These are phyloP conservation scores for Pocillopora verrucosa DNA, from an alignment of 64 coral and sea anemone species.

Conservation along the genomic window DNA sequence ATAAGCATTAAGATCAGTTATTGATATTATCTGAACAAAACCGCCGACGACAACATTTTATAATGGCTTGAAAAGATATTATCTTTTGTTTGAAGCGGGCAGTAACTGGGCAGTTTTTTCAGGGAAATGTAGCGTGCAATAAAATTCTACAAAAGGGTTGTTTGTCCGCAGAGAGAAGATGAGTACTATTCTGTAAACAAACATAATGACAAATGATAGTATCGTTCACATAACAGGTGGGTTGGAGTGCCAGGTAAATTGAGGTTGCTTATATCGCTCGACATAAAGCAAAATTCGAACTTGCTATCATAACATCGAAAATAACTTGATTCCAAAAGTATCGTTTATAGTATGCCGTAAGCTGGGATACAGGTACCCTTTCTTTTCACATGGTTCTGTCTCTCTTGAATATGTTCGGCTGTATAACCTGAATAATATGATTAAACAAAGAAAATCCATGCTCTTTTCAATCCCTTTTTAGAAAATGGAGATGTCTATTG, in stretches of 20 bases:
- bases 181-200: background rate
- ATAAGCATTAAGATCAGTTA: background rate
- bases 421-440: constrained; percentile 25
- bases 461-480: background rate
- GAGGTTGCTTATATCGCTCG: background rate
- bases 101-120: background rate
- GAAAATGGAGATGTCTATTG: background rate
- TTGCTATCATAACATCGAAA: too few species aligned
- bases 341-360: background rate
- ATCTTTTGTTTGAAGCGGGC: background rate
- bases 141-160: background rate
- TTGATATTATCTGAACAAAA: background rate
- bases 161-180: constrained; percentile 4
- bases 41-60: background rate
- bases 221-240: background rate
- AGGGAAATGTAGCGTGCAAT: background rate
- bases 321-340: background rate
- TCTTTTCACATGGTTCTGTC: too few species aligned
- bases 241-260: background rate
- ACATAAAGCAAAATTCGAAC: background rate
- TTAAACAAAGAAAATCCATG: constrained; percentile 16
- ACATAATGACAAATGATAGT: background rate
- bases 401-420: background rate
- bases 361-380: background rate
- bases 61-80: background rate